Evolutionary conservation across 2,797 vertebrate species (phyloP).

Genomic region (Esox lucius): DNA sequence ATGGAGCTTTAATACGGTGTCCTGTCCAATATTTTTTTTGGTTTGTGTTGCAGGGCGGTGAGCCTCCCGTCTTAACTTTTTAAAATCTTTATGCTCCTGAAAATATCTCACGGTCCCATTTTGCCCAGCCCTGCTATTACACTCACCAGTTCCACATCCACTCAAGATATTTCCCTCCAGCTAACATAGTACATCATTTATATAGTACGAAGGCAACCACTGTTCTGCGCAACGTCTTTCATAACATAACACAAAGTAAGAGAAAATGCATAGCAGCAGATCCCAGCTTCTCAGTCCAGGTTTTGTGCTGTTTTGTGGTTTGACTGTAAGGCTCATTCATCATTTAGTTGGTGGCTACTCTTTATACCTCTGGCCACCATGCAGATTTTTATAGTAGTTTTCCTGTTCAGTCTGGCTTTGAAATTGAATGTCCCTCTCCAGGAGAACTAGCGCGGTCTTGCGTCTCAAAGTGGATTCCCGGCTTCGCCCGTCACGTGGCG

Average conservation of each 20-base stretch:
- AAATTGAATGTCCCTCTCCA: slow-evolving; percentile 52
- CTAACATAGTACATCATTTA: neutral
- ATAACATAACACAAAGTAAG: slow-evolving; percentile 11
- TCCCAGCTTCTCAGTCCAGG: slow-evolving; percentile 29
- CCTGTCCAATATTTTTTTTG: neutral
- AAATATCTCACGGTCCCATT: neutral
- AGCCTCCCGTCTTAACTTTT: slow-evolving; percentile 32
- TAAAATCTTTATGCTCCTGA: slow-evolving; percentile 20
- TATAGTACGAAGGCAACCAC: neutral
- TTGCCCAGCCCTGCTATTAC: slow-evolving; percentile 25
- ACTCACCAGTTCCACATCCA: slow-evolving; percentile 13
- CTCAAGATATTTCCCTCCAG: neutral
- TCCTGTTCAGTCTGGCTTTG: slow-evolving; percentile 56
- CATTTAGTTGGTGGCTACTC: slow-evolving; percentile 65
- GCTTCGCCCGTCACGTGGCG: slow-evolving; percentile 67
- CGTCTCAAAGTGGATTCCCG: slow-evolving; percentile 82
- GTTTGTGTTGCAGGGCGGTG: slow-evolving; percentile 22
- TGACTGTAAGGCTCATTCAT: slow-evolving; percentile 47
- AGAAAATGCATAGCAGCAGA: slow-evolving; percentile 39
- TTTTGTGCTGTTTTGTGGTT: slow-evolving; percentile 23
- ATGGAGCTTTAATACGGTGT: slow-evolving; percentile 6
- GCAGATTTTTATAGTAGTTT: slow-evolving; percentile 79
- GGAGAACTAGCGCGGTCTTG: slow-evolving; percentile 72
- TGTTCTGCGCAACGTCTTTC: neutral
- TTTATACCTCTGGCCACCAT: slow-evolving; percentile 72